Evolutionary conservation across 2,113 vertebrate species (phyloP), one percentile per base, ranked within the genome.

Genomic region (Guaruba guarouba): DNA sequence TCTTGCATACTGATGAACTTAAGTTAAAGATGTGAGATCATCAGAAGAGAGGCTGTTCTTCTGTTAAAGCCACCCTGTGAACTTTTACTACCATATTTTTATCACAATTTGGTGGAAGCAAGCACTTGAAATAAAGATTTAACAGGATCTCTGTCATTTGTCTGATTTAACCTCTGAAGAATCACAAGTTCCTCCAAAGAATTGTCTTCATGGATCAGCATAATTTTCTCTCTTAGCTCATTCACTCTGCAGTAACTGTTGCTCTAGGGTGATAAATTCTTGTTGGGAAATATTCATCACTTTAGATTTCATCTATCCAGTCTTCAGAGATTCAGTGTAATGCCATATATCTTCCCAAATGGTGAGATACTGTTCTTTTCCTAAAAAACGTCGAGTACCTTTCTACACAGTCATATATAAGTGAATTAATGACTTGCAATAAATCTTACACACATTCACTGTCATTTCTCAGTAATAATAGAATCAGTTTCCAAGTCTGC

Each of bases 141-240:
- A 92, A 66, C 44, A 86, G 44, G 35, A 61, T 73, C 37, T 7
- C 33, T 93, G n/a, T 48, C 41, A 64, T 52, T 39, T 85, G 25
- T 79, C 39, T 88, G 62, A 25, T 86, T 71, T 74, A 86, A 86
- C 18, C 41, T 95, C 64, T 82, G 41, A 85, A 82, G 62, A 80
- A 76, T 57, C 59, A 76, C 25, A 69, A 62, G 68, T 74, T 93
- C 35, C 13, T 64, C n/a, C n/a, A 35, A 82, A 75, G 55, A 68
- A 24, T 3, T 20, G 87, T 23, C 63, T 57, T 82, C 67, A 33
- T 44, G 37, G 46, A 82, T 94, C 44, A 62, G 33, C 59, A 44
- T 73, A 33, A 57, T 93, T 82, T 95, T 76, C 41, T 79, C 25
- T 63, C n/a, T 90, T 97, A 31, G 41, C 37, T 92, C 68, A 74